Percentiles rank a stretch among this genome's conserved stretches.
Conservation (phyloP, 2,113 vertebrate genomes). For the Nyctereutes procyonoides region DNA sequence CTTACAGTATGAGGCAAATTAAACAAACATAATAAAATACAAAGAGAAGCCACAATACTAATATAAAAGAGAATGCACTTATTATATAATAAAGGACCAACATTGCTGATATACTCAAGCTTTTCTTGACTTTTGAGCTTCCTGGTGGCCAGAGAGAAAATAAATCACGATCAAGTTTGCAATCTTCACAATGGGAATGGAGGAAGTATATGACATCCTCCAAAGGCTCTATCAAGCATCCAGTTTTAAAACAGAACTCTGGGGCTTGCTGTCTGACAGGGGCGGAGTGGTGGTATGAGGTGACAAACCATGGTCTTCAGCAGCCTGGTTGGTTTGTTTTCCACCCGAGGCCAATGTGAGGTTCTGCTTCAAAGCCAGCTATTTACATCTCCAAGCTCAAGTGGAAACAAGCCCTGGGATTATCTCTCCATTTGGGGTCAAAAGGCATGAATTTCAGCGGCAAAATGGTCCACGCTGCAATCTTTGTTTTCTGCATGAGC, state of each 20-base stretch:
- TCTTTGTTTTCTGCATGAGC: constrained; percentile 89
- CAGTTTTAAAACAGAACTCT: accelerated
- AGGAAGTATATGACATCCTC: background rate
- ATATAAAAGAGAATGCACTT: accelerated
- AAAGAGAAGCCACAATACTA: background rate
- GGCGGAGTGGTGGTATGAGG: accelerated
- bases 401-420: constrained; percentile 80
- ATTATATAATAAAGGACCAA: background rate
- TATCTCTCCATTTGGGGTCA: constrained; percentile 84
- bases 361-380: background rate
- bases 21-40: background rate
- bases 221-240: background rate
- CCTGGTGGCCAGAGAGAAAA: constrained; percentile 28
- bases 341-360: background rate
- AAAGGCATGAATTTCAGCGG: constrained; percentile 85
- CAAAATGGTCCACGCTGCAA: constrained; percentile 85
- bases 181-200: background rate
- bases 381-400: constrained; percentile 77
- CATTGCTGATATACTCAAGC: accelerated
- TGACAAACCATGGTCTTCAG: accelerated
- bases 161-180: accelerated
- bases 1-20: background rate
- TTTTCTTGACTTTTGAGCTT: constrained; percentile 16
- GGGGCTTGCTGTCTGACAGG: accelerated
- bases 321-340: background rate